Evolutionary conservation across 2,113 vertebrate genomes (phyloP), one percentile per base, ranked within the genome.

Genomic region (Oncorhynchus mykiss): DNA sequence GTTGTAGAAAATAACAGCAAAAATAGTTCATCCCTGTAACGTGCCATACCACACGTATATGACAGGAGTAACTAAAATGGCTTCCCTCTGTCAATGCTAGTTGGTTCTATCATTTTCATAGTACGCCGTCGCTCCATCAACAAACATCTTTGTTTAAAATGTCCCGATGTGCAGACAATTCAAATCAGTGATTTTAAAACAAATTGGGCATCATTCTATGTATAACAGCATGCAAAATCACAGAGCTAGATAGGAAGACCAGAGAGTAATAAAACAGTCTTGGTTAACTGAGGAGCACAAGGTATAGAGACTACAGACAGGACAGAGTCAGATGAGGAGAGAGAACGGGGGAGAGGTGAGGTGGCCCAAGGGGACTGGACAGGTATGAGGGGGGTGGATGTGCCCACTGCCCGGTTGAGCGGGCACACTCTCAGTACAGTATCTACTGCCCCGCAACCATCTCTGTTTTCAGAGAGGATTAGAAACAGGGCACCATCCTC

Each of bases 401-500:
- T 34, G 34, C 34, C 34, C 34, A 7, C 34, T 34, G 34, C 34
- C 34, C 34, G 1, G 39, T 8, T 39, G 39, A 39, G 39, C 9
- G 39, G 2, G 39, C 39, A 45, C 39, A 1, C 39, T 45, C 39
- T 45, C 39, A 45, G 39, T 45, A 11, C 39, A 12, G 39, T 45
- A 45, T 45, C 9, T 45, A 45, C 39, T 45, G 39, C 16, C 51
- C 16, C 5, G 13, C 16, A 4, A 14, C 51, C 51, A 54, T 54
- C 16, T 73, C 66, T 70, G 68, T 73, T 69, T 72, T 54, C 49
- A 62, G 59, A 67, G 29, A 64, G 67, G 64, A 54, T 73, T 67
- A 60, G 72, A 75, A 73, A 59, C 57, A 73, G 69, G 29, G 39
- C 83, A 78, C 71, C 68, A 72, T 78, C 45, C 81, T 76, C 78